Base-by-base conservation (phyloP, 2,113 vertebrate genomes). In the Propithecus coquereli region DNA sequence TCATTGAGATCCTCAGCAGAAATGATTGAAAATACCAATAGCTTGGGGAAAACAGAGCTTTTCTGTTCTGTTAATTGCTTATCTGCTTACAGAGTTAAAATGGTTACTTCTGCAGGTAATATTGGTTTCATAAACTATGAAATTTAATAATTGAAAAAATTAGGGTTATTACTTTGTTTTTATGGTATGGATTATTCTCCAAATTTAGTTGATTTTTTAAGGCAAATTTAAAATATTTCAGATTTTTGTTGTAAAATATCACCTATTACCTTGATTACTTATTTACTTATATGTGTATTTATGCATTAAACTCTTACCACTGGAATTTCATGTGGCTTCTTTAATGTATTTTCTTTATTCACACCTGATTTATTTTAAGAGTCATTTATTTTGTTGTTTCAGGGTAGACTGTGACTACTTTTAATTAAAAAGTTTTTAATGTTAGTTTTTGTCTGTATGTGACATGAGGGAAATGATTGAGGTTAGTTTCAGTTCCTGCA, bases 1-100 rank as follows among this genome's bases (percentile, higher is more conserved):
- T 98, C 98, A 8, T 97, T 98, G 94, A 99, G 99, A 47, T 97
- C 98, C 70, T 98, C 99, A 27, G 97, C 98, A 0, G 99, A 99
- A 94, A 99, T 99, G 99, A 97, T 99, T 50, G 99, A 99, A 97
- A 98, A 98, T 97, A 98, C 98, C 47, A 99, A 98, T 98, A 98
- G 90, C 11, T 97, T 99, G 73, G 99, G 99, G 94, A 99, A 99
- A n/a, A 99, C 98, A 2, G 99, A 99, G 79, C 98, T 99, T 61
- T 99, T 99, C 98, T 99, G 99, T 96, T 99, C 99, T 94, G 98
- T 99, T 96, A 99, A 99, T 97, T 99, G 99, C 97, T 98, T 99
- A 97, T 99, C 99, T 92, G 99, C 99, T 0, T 99, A 99, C 95
- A 99, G 99, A 98, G 99, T 99, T 63, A 99, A 99, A 98, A 98